phyloP scores from a whole-genome alignment of 2,888 invertebrate species.

The Drosophila subsilvestris region DNA sequence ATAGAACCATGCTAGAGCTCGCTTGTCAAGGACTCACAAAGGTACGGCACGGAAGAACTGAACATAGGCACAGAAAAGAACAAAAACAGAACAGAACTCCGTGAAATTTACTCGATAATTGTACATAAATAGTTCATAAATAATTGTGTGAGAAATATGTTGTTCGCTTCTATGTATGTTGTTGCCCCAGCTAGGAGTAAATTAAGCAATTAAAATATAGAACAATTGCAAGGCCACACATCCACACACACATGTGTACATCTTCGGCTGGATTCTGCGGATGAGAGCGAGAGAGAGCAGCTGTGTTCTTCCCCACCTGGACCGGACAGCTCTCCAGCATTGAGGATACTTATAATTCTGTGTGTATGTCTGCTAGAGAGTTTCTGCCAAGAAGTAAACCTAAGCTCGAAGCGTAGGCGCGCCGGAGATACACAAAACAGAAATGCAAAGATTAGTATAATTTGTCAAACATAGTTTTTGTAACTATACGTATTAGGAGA shows the following conservation, averaged over 20 bases:
- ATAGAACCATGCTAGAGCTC: conserved; percentile 7
- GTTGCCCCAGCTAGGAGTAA: conserved; percentile 55
- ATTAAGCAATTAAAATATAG: conserved; percentile 49
- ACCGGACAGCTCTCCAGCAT: conserved; percentile 31
- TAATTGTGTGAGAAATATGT: conserved; percentile 42
- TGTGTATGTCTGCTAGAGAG: conserved; percentile 62
- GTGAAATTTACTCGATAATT: conserved; percentile 19
- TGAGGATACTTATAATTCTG: conserved; percentile 38
- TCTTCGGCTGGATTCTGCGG: conserved; percentile 27
- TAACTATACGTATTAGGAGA: conserved; percentile 65
- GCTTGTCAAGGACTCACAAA: conserved; percentile 13
- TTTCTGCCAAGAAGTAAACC: conserved; percentile 57
- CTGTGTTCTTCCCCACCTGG: conserved; percentile 22
- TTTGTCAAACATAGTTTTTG: conserved; percentile 75
- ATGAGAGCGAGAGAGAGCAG: no score
- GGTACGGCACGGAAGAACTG: conserved; percentile 2
- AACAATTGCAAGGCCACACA: conserved; percentile 54
- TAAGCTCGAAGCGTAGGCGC: neutral
- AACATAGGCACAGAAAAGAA: neutral
- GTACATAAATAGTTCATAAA: conserved; percentile 50
- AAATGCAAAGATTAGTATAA: conserved; percentile 74
- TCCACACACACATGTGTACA: conserved; percentile 16
- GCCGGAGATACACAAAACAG: conserved; percentile 5
- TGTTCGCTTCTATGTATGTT: conserved; percentile 54
- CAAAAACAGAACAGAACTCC: neutral